Evolutionary conservation across 2,797 vertebrate genomes (phyloP).

Genomic region (Poeciliopsis paucimaculata): DNA sequence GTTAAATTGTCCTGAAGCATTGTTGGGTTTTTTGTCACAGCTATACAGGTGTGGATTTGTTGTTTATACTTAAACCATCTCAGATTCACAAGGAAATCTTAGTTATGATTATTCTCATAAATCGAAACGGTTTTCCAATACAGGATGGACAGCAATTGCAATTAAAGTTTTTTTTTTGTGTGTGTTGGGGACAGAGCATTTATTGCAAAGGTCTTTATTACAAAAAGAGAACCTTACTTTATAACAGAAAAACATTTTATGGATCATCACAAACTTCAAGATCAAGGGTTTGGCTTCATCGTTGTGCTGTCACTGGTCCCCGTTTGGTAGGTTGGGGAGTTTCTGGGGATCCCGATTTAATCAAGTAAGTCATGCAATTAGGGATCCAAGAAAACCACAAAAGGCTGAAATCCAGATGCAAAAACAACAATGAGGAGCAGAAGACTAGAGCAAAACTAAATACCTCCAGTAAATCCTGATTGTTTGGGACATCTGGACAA

Average conservation of each 20-base stretch:
- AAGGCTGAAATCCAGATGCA: not conserved
- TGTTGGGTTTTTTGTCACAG: not conserved
- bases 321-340: too few relatives aligned
- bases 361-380: not conserved
- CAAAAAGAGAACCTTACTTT: not conserved
- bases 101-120: not conserved
- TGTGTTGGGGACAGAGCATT: not conserved
- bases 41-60: not conserved
- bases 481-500: not conserved
- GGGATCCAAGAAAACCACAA: not conserved
- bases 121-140: not conserved
- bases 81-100: not conserved
- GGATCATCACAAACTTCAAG: not conserved
- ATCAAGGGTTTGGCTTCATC: not conserved
- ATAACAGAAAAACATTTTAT: not conserved
- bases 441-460: not conserved
- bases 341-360: not conserved
- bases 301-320: not conserved
- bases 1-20: not conserved
- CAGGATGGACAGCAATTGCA: not conserved
- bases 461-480: not conserved
- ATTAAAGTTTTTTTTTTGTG: not conserved
- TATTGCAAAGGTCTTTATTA: not conserved
- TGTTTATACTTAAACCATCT: not conserved
- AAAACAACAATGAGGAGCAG: not conserved